Evolutionary conservation across 2,797 vertebrate genomes (phyloP).

Genomic region (Triplophysa yarkandensis): DNA sequence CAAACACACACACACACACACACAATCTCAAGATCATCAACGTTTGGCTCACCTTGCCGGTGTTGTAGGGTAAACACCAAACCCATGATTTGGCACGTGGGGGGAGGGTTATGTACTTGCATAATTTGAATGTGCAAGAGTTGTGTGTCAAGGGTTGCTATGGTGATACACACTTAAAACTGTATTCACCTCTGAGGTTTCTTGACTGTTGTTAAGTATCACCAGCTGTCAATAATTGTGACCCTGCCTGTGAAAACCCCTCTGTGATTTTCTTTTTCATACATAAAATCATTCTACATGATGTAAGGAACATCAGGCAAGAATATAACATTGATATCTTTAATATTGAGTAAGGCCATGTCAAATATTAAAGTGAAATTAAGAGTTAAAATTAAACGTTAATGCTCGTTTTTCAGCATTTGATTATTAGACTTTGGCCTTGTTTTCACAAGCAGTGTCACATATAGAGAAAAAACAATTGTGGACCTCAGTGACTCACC

Average conservation of each 20-base stretch:
- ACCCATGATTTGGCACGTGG: background rate
- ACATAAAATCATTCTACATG: too few relatives aligned
- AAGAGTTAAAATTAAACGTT: too few relatives aligned
- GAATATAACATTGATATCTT: too few relatives aligned
- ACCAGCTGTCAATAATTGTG: too few relatives aligned
- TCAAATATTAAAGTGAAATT: too few relatives aligned
- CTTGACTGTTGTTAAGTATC: conserved; percentile 4
- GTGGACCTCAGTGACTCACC: background rate
- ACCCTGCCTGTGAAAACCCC: too few relatives aligned
- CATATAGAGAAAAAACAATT: background rate
- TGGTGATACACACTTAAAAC: background rate
- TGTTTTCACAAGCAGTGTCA: too few relatives aligned
- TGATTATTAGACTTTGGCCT: too few relatives aligned
- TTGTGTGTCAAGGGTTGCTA: background rate
- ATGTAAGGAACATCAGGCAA: too few relatives aligned
- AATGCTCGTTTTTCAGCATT: too few relatives aligned
- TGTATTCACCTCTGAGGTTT: conserved; percentile 1
- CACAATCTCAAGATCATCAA: conserved; percentile 9
- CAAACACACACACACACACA: background rate
- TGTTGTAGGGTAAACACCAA: conserved; percentile 30
- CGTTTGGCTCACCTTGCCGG: background rate
- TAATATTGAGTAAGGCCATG: too few relatives aligned
- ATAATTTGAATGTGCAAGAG: background rate
- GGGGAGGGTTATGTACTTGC: background rate
- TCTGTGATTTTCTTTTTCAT: too few relatives aligned